Evolutionary conservation across 1,140 invertebrate genomes (phyloP).

Genomic region (Lasioglossum albipes): DNA sequence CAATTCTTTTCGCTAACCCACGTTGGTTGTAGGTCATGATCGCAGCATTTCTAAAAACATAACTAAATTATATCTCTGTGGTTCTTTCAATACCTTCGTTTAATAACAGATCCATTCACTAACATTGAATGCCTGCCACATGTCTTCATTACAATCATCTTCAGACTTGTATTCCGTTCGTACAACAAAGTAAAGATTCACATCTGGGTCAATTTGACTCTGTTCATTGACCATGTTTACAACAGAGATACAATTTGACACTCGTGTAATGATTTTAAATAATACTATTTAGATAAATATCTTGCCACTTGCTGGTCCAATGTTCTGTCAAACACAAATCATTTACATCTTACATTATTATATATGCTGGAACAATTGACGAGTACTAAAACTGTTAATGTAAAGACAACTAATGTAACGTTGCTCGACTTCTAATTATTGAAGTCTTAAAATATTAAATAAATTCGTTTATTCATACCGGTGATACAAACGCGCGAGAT

Average conservation of each 20-base stretch:
- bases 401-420: too few relatives aligned
- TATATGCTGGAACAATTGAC: too few relatives aligned
- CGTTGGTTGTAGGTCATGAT: conserved; percentile 76
- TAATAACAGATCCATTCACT: conserved; percentile 48
- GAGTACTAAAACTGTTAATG: too few relatives aligned
- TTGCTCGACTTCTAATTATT: too few relatives aligned
- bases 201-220: conserved; percentile 59
- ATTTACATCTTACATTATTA: too few relatives aligned
- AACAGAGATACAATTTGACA: not conserved
- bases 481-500: too few relatives aligned
- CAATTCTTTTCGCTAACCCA: conserved; percentile 81
- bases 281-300: too few relatives aligned
- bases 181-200: conserved; percentile 76
- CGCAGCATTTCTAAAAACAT: conserved; percentile 78
- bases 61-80: conserved; percentile 8
- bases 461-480: too few relatives aligned
- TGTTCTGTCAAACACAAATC: too few relatives aligned
- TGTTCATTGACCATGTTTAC: conserved; percentile 52
- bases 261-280: not conserved
- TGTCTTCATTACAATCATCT: conserved; percentile 74
- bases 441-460: too few relatives aligned
- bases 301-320: too few relatives aligned
- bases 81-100: conserved; percentile 4
- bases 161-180: conserved; percentile 65
- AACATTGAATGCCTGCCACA: conserved; percentile 78